A percentile compares a stretch with the other conserved stretches of the same genome.
Conservation (phyloP, 2,888 invertebrate species). For the Parapristionchus giblindavisi region DNA sequence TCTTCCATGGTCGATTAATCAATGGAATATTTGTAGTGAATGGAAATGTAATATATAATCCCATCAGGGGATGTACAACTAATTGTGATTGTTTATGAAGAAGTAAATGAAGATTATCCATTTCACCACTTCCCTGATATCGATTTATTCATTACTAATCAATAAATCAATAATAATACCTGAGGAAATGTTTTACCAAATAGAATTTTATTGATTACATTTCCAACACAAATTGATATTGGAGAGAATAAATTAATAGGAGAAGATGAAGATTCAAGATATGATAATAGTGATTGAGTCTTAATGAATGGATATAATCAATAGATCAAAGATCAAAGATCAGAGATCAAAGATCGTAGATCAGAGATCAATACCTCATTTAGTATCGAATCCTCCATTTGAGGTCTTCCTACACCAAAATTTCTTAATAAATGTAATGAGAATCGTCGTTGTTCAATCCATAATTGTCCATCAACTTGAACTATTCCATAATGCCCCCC, state of each 20-base stretch:
- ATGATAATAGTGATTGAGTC: conserved; percentile 11
- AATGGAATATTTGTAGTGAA: conserved; percentile 59
- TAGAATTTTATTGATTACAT: conserved; percentile 67
- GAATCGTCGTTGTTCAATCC: conserved; percentile 67
- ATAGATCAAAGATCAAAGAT: not conserved
- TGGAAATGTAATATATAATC: conserved; percentile 62
- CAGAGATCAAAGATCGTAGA: not conserved
- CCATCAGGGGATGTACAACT: conserved; percentile 62
- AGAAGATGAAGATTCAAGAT: conserved; percentile 22
- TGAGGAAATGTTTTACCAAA: conserved; percentile 63
- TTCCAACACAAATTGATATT: conserved; percentile 65
- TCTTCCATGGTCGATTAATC: conserved; percentile 61
- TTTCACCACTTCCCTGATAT: conserved; percentile 55
- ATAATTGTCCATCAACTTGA: conserved; percentile 68
- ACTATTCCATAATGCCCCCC: conserved; percentile 68
- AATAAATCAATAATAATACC: too few species aligned
- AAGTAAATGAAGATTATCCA: conserved; percentile 59
- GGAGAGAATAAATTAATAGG: conserved; percentile 44
- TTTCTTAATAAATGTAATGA: conserved; percentile 62
- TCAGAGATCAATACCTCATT: conserved; percentile 44
- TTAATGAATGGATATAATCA: not conserved
- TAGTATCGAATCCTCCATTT: conserved; percentile 67
- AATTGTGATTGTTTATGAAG: conserved; percentile 61
- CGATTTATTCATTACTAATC: too few species aligned
- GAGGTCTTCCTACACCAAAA: conserved; percentile 66